phyloP scores from a whole-genome alignment of 2,797 vertebrate species.

The Pipistrellus nathusii region DNA sequence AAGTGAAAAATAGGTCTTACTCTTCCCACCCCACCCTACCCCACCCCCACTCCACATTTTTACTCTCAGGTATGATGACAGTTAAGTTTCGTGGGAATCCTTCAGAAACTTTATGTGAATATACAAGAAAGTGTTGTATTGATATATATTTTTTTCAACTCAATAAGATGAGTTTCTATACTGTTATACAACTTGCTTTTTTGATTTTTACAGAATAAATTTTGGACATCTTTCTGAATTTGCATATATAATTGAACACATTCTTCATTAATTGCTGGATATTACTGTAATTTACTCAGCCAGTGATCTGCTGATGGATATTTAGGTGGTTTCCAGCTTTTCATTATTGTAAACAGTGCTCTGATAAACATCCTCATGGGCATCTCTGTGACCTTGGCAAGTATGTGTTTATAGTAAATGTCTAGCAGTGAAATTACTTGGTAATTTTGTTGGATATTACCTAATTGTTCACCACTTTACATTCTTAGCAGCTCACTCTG shows the following conservation, averaged over 20 bases:
- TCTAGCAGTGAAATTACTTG: conserved; percentile 11
- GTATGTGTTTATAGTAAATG: background rate
- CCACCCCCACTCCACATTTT: background rate
- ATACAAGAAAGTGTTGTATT: background rate
- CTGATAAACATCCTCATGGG: background rate
- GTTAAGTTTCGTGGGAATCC: background rate
- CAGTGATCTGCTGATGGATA: background rate
- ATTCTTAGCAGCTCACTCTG: background rate
- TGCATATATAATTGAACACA: background rate
- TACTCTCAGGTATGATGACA: background rate
- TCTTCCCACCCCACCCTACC: background rate
- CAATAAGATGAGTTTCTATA: background rate
- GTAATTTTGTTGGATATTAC: background rate
- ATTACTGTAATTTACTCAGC: background rate
- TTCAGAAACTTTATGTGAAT: background rate
- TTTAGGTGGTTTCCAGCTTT: conserved; percentile 50
- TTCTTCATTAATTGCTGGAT: background rate
- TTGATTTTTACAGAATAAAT: background rate
- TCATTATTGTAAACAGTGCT: background rate
- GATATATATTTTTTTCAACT: conserved; percentile 21
- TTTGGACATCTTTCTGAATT: conserved; percentile 30
- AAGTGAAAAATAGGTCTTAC: conserved; percentile 20
- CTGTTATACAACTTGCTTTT: background rate
- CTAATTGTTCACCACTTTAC: background rate
- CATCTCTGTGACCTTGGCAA: background rate